Conservation (phyloP, 2,113 vertebrate species). For the Tringa solitaria region DNA sequence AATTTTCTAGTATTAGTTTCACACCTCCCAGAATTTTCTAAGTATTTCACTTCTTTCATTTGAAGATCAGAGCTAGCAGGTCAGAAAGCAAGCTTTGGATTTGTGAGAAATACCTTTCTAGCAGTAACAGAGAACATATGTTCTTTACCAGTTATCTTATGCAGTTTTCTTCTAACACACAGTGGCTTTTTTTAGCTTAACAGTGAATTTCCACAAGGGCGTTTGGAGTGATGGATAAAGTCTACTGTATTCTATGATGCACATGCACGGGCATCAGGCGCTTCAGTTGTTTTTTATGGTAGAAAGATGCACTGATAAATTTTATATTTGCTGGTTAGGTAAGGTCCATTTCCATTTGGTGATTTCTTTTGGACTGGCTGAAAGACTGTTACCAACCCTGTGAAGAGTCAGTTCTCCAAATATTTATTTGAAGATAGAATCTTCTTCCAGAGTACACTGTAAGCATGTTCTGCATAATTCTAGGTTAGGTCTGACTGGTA, state of each 20-base stretch:
- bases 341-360: not conserved
- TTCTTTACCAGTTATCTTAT: not conserved
- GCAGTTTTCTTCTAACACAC: not conserved
- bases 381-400: not conserved
- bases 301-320: not conserved
- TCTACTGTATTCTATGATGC: not conserved
- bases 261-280: fast-evolving
- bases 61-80: not conserved
- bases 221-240: not conserved
- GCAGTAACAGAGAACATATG: not conserved
- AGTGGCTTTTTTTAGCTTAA: not conserved
- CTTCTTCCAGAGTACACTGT: not conserved
- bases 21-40: not conserved
- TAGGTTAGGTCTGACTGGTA: not conserved
- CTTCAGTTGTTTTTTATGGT: not conserved
- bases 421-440: not conserved
- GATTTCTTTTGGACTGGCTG: not conserved
- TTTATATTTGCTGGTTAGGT: not conserved
- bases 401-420: not conserved
- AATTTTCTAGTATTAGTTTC: not conserved
- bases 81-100: not conserved
- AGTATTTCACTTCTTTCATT: not conserved
- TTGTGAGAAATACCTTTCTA: not conserved
- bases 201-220: not conserved
- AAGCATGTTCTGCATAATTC: not conserved